Evolutionary conservation across 1,140 invertebrate genomes (phyloP).

Genomic region (Papilio machaon): DNA sequence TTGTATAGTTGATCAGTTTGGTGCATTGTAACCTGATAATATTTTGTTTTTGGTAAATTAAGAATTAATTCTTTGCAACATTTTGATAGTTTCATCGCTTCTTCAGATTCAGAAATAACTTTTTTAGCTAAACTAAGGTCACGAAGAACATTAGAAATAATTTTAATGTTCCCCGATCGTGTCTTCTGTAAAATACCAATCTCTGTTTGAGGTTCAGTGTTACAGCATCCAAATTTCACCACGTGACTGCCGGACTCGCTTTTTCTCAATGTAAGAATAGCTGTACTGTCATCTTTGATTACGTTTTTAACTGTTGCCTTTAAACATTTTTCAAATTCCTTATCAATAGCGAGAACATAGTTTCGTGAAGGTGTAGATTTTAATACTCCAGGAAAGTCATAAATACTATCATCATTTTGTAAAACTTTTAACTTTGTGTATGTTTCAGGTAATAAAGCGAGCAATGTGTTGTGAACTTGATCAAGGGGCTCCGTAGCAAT

Average conservation of each 20-base stretch:
- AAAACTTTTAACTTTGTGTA: slow-evolving; percentile 51
- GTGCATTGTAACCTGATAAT: neutral
- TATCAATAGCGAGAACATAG: slow-evolving; percentile 61
- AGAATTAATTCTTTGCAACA: slow-evolving; percentile 26
- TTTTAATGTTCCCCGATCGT: slow-evolving; percentile 58
- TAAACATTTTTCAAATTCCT: slow-evolving; percentile 63
- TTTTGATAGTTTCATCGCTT: slow-evolving; percentile 26
- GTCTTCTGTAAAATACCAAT: slow-evolving; percentile 59
- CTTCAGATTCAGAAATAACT: slow-evolving; percentile 8
- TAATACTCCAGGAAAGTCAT: slow-evolving; percentile 50
- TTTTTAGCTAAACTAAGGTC: neutral
- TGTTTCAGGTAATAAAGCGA: slow-evolving; percentile 29
- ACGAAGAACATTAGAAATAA: slow-evolving; percentile 48
- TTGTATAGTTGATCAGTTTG: neutral
- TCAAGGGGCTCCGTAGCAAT: slow-evolving; percentile 37
- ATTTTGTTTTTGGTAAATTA: slow-evolving; percentile 7
- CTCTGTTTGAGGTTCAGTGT: slow-evolving; percentile 24
- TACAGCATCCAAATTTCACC: slow-evolving; percentile 48
- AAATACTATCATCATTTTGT: slow-evolving; percentile 35
- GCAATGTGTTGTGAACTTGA: neutral
- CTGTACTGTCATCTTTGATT: slow-evolving; percentile 45
- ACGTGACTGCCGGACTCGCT: slow-evolving; percentile 50
- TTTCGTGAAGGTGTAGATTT: slow-evolving; percentile 54
- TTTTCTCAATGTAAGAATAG: slow-evolving; percentile 49
- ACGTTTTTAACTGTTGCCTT: slow-evolving; percentile 50